Conservation (phyloP, 2,113 vertebrate genomes). For the Emydocephalus ijimae region DNA sequence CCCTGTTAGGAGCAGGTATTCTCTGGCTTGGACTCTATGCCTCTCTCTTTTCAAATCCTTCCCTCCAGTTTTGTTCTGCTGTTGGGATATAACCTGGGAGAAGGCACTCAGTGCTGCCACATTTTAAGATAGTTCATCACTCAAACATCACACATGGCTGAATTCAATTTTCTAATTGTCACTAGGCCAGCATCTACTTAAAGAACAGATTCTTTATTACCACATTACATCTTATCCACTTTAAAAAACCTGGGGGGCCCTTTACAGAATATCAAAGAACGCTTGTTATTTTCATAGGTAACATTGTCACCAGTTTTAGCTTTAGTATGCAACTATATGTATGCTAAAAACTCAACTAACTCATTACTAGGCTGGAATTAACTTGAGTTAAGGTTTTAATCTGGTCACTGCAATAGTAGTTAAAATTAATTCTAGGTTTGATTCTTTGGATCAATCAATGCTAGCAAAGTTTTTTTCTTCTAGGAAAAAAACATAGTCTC, state of each 20-base stretch:
- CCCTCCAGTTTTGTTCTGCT: neutral
- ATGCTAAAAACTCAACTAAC: neutral
- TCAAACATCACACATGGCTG: neutral
- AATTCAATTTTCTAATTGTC: neutral
- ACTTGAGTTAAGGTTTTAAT: neutral
- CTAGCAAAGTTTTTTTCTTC: neutral
- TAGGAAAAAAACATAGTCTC: neutral
- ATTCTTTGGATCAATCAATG: neutral
- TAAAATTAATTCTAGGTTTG: neutral
- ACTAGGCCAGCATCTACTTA: neutral
- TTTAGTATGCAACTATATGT: neutral
- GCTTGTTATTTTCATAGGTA: neutral
- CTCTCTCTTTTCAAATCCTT: neutral
- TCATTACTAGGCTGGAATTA: neutral
- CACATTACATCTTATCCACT: neutral
- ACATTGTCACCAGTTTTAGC: neutral
- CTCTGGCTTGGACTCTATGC: neutral
- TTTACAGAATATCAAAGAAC: neutral
- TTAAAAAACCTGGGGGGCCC: neutral
- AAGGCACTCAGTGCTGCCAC: neutral
- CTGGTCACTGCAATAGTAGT: neutral
- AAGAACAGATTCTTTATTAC: neutral
- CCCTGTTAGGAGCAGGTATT: neutral
- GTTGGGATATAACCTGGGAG: neutral
- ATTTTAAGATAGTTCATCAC: neutral